Evolutionary conservation across 1,140 invertebrate species (phyloP).

Genomic region (Trissolcus basalis): DNA sequence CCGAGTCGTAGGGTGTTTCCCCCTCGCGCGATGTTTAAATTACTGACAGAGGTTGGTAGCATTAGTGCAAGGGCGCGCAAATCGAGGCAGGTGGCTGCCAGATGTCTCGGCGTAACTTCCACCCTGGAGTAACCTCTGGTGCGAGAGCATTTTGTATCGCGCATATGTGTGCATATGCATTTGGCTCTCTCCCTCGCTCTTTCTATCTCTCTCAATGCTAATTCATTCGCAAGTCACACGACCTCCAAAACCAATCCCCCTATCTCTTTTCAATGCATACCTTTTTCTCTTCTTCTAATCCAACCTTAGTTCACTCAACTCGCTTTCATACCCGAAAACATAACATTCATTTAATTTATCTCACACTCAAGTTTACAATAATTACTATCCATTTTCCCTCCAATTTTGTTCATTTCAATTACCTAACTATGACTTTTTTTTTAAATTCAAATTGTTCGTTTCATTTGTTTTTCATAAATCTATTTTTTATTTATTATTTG

Average conservation of each 20-base stretch:
- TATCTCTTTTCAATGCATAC: background rate
- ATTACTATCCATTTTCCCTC: too few species aligned
- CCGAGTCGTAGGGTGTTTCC: conserved; percentile 11
- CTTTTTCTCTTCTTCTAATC: background rate
- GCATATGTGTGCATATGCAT: conserved; percentile 32
- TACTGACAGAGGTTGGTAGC: conserved; percentile 47
- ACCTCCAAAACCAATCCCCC: conserved; percentile 2
- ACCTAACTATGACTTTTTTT: too few species aligned
- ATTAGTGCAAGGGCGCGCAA: conserved; percentile 62
- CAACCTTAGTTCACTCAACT: background rate
- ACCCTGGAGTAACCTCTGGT: conserved; percentile 46
- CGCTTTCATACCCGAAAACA: too few species aligned
- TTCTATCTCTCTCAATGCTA: conserved; percentile 12
- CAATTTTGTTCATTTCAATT: too few species aligned
- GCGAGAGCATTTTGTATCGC: conserved; percentile 17
- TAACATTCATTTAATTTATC: too few species aligned
- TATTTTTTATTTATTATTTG: too few species aligned
- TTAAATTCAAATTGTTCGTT: too few species aligned
- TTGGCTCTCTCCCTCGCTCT: background rate
- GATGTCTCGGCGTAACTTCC: conserved; percentile 67
- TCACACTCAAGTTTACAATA: too few species aligned
- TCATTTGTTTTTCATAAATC: too few species aligned
- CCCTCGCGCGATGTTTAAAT: conserved; percentile 22
- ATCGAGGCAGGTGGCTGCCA: conserved; percentile 75
- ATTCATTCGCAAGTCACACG: conserved; percentile 38